phyloP scores from a whole-genome alignment of 2,888 invertebrate species.

The Caenorhabditis doughertyi region DNA sequence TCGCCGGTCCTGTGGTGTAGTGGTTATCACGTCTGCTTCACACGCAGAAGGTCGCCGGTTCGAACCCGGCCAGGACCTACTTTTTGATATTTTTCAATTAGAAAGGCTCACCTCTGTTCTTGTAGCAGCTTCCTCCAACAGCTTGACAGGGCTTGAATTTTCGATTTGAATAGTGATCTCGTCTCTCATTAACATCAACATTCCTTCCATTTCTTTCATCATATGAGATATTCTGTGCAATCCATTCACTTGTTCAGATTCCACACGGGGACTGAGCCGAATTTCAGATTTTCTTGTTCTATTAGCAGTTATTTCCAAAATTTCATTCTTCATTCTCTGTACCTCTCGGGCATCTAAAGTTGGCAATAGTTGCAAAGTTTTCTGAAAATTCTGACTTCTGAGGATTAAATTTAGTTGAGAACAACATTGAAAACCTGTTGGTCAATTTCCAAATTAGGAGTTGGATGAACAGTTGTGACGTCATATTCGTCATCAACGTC shows the following conservation, averaged over 20 bases:
- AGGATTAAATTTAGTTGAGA: background rate
- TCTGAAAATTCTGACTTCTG: constrained; percentile 16
- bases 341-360: constrained; percentile 42
- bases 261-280: constrained; percentile 49
- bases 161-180: constrained; percentile 34
- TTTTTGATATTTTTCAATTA: constrained; percentile 14
- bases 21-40: constrained; percentile 81
- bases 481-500: constrained; percentile 17
- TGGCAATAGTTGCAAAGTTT: constrained; percentile 30
- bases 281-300: constrained; percentile 52
- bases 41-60: constrained; percentile 81
- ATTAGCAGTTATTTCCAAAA: constrained; percentile 41
- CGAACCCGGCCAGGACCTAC: constrained; percentile 74
- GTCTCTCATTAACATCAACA: constrained; percentile 51
- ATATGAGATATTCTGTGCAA: constrained; percentile 50
- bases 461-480: constrained; percentile 29
- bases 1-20: constrained; percentile 74
- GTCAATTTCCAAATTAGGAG: constrained; percentile 31
- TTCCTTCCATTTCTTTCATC: constrained; percentile 57
- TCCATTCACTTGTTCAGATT: constrained; percentile 29
- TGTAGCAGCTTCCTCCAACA: constrained; percentile 43
- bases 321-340: constrained; percentile 43
- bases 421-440: constrained; percentile 16
- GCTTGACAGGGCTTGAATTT: constrained; percentile 19
- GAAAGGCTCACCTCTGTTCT: constrained; percentile 24